phyloP scores from a whole-genome alignment of 2,113 vertebrate genomes.

The Brachionichthys hirsutus region DNA sequence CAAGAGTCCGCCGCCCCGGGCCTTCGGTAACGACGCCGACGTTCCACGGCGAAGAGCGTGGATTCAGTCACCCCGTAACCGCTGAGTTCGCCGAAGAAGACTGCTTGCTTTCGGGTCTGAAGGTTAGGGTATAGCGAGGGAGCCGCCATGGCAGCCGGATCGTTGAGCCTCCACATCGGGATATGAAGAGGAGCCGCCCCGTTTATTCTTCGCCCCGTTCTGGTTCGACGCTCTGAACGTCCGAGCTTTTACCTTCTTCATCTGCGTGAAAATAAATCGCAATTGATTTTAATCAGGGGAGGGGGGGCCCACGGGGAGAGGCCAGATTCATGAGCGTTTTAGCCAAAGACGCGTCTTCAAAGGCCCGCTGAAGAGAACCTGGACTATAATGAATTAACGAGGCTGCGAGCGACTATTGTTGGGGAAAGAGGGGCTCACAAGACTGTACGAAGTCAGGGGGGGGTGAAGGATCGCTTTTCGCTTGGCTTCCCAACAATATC shows the following conservation, averaged over 20 bases:
- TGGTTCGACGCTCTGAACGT: slow-evolving; percentile 16
- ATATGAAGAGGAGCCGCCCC: slow-evolving; percentile 72
- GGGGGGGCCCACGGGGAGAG: slow-evolving; percentile 70
- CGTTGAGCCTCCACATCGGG: slow-evolving; percentile 79
- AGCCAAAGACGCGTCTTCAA: slow-evolving; percentile 67
- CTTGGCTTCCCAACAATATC: slow-evolving; percentile 31
- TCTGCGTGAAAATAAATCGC: slow-evolving; percentile 43
- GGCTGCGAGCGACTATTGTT: slow-evolving; percentile 58
- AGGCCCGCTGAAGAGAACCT: slow-evolving; percentile 55
- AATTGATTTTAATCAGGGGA: slow-evolving; percentile 55
- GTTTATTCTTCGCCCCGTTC: slow-evolving; percentile 17
- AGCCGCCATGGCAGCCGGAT: slow-evolving; percentile 83
- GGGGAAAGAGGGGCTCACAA: slow-evolving; percentile 46
- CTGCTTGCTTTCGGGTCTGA: slow-evolving; percentile 67
- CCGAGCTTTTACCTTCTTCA: slow-evolving; percentile 24
- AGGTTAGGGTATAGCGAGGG: slow-evolving; percentile 74
- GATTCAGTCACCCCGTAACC: slow-evolving; percentile 21
- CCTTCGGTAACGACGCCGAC: slow-evolving; percentile 39
- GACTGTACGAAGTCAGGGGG: slow-evolving; percentile 41
- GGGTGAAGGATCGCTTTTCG: slow-evolving; percentile 34
- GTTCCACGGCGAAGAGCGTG: slow-evolving; percentile 33
- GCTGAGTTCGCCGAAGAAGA: slow-evolving; percentile 44
- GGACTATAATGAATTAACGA: slow-evolving; percentile 45
- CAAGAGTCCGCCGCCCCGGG: slow-evolving; percentile 26
- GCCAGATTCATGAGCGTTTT: slow-evolving; percentile 77